These are phyloP conservation scores for Cyrtodaria siliqua DNA, from an alignment of 2,888 invertebrate genomes.

Conservation along the genomic window DNA sequence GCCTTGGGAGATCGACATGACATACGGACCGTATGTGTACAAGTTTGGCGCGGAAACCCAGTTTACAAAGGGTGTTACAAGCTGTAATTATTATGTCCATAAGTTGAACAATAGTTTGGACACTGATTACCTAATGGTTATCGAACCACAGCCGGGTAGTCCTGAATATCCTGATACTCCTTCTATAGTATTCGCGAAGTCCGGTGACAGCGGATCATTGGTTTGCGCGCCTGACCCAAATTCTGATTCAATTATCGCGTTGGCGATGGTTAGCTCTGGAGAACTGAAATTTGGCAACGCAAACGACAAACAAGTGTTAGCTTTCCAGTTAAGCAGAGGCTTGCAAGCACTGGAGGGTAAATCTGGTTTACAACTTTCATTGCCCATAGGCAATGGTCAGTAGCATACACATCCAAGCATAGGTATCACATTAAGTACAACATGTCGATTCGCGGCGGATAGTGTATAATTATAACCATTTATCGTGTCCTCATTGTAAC, in stretches of 20 bases:
- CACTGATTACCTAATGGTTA: constrained; percentile 14
- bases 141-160: constrained; percentile 33
- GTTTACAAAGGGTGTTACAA: constrained; percentile 29
- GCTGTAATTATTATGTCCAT: constrained; percentile 20
- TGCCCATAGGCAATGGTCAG: too few species aligned
- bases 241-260: constrained; percentile 11
- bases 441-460: too few species aligned
- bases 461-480: too few species aligned
- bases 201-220: constrained; percentile 29
- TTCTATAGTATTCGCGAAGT: constrained; percentile 8
- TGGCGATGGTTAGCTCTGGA: constrained; percentile 24
- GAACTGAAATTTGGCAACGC: constrained; percentile 15
- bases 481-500: too few species aligned
- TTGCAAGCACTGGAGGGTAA: constrained; percentile 16
- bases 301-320: not conserved
- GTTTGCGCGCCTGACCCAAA: constrained; percentile 23
- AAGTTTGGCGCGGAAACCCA: constrained; percentile 30
- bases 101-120: not conserved
- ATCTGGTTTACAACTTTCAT: not conserved
- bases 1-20: not conserved
- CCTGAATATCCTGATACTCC: too few species aligned
- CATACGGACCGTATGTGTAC: constrained; percentile 15
- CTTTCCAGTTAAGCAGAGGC: constrained; percentile 25
- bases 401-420: too few species aligned
- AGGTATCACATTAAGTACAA: too few species aligned